Conservation (phyloP, 2,888 invertebrate species). For the Rotaria sp. region DNA sequence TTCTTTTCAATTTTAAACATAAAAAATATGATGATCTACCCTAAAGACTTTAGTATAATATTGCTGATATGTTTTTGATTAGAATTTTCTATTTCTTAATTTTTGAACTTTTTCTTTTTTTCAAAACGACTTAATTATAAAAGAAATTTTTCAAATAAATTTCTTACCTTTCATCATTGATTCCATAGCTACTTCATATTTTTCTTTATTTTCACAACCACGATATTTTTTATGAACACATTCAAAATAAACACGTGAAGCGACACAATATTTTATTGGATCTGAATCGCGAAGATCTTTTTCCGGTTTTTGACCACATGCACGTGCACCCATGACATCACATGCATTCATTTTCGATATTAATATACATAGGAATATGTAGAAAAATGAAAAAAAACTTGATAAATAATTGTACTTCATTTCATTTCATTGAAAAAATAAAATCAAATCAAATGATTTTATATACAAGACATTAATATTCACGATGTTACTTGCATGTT, state of each 20-base stretch:
- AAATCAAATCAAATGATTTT: not conserved
- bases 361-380: not conserved
- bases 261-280: slow-evolving; percentile 34
- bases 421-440: not conserved
- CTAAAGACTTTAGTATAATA: too few relatives aligned
- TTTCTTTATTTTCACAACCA: slow-evolving; percentile 34
- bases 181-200: slow-evolving; percentile 38
- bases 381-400: not conserved
- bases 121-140: too few relatives aligned
- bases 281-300: slow-evolving; percentile 35
- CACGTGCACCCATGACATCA: slow-evolving; percentile 37
- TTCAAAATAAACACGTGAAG: slow-evolving; percentile 31
- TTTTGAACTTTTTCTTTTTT: too few relatives aligned
- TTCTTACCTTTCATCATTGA: slow-evolving; percentile 36
- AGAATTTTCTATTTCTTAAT: too few relatives aligned
- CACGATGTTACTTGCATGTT: not conserved
- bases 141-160: too few relatives aligned
- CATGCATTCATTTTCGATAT: slow-evolving; percentile 17
- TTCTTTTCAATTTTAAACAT: too few relatives aligned
- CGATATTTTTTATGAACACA: slow-evolving; percentile 39
- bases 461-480: not conserved
- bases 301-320: slow-evolving; percentile 36
- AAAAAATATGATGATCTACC: too few relatives aligned
- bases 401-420: not conserved
- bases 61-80: too few relatives aligned